Percentiles rank a stretch among this genome's conserved stretches.
These are phyloP conservation scores for Scaptodrosophila lebanonensis DNA, from an alignment of 1,140 invertebrate species.

Conservation along the genomic window DNA sequence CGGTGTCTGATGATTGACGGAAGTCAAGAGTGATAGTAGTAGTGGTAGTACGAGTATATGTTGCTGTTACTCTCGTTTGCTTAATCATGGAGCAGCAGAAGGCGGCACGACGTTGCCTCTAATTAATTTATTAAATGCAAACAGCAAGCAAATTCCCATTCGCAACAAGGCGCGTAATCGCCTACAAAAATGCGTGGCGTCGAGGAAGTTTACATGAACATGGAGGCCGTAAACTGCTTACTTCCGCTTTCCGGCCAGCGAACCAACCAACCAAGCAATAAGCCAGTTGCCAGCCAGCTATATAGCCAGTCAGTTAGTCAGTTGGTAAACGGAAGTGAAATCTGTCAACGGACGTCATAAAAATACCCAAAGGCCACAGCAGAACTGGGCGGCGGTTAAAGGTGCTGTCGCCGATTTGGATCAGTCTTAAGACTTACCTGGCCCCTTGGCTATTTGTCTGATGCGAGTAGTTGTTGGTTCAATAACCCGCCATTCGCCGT, in stretches of 20 bases:
- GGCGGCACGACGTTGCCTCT: conserved; percentile 43
- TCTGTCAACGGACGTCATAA: conserved; percentile 66
- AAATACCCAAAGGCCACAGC: conserved; percentile 55
- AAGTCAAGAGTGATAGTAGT: conserved; percentile 51
- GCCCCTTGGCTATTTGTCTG: conserved; percentile 22
- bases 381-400: background rate
- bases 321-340: conserved; percentile 73
- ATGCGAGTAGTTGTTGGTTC: conserved; percentile 45
- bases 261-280: no score
- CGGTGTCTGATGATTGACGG: conserved; percentile 48
- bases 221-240: conserved; percentile 41
- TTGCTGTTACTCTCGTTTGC: conserved; percentile 44
- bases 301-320: no score
- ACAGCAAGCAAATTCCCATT: conserved; percentile 48
- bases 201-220: conserved; percentile 62
- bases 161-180: conserved; percentile 13
- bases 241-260: conserved; percentile 74
- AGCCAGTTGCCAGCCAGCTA: no score
- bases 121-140: conserved; percentile 75
- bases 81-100: conserved; percentile 63
- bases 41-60: background rate
- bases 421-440: conserved; percentile 2
- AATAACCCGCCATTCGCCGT: conserved; percentile 46
- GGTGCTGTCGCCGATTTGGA: background rate
- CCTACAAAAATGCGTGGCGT: conserved; percentile 57